Conservation (phyloP, 2,888 invertebrate species). For the Elmis aenea region DNA sequence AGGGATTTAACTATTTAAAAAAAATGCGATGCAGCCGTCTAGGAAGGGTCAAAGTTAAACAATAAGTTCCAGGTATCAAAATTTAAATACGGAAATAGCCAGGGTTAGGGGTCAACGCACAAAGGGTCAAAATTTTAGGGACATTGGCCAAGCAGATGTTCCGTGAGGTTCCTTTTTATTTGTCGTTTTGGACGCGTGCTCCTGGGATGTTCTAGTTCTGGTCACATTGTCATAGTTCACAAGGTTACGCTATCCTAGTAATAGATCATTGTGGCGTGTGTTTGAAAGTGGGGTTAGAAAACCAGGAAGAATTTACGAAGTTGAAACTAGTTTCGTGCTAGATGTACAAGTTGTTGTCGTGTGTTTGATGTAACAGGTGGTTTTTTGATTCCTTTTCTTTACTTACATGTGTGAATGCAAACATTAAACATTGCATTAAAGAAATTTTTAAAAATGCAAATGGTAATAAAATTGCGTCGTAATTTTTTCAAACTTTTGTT, state of each 20-base stretch:
- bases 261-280: conserved; percentile 12
- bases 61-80: conserved; percentile 16
- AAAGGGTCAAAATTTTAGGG: conserved; percentile 24
- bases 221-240: conserved; percentile 4
- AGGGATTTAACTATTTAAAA: too few species aligned
- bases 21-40: too few species aligned
- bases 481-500: too few species aligned
- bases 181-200: conserved; percentile 4
- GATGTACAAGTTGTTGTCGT: background rate
- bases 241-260: too few species aligned
- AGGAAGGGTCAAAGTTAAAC: conserved; percentile 12
- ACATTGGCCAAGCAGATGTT: conserved; percentile 26
- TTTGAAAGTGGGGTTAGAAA: conserved; percentile 9
- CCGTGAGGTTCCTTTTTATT: conserved; percentile 3
- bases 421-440: too few species aligned
- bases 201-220: conserved; percentile 6
- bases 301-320: conserved; percentile 8
- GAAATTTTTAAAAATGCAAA: too few species aligned
- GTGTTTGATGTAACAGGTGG: too few species aligned
- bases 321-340: conserved; percentile 5
- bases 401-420: too few species aligned
- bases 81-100: conserved; percentile 24
- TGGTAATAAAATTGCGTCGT: too few species aligned
- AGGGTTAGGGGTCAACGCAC: conserved; percentile 19
- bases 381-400: too few species aligned